Base-by-base conservation (phyloP, 2,113 vertebrate species). In the Dicerorhinus sumatrensis region DNA sequence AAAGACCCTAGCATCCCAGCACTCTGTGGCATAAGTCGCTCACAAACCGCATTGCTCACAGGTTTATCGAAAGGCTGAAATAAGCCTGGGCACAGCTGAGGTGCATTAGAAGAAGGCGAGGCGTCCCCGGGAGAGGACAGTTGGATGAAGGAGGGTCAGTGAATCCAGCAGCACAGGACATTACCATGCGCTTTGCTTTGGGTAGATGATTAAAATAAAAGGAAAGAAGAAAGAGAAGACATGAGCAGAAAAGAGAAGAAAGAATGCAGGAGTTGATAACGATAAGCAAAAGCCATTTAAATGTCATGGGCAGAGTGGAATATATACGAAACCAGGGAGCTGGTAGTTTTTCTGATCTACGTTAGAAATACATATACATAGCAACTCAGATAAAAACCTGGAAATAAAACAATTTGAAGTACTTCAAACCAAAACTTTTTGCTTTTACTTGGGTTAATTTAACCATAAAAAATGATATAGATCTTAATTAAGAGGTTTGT, bases 401-500 rank as follows among this genome's bases (percentile, higher is more conserved):
- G 94, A 96, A 97, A 96, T 1, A 91, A 97, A 98, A 90, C 97
- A 86, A 79, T 48, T 39, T 81, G 92, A 97, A 58, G 42, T 12
- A 82, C 95, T 98, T 94, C 39, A 93, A 97, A 72, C 48, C 73
- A 93, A 98, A 86, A 87, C 11, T 87, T 91, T 94, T 85, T 1
- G 23, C 65, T 97, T 98, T 97, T 95, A 89, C 51, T 79, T 70
- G 8, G 12, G 89, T 92, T 97, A 97, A 86, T 89, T 96, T 98
- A 94, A 97, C 96, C 93, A 98, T 98, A 97, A 98, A 98, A 98
- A 98, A 97, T 97, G 97, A 98, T 96, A 97, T 60, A 80, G 96
- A 94, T 97, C 98, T 98, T 98, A 98, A 98, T 98, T 97, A 98
- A 98, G 96, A 98, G 89, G 96, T 98, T 98, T 98, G 97, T 98